Evolutionary conservation across 2,797 vertebrate genomes (phyloP).

Genomic region (Thamnophis elegans): DNA sequence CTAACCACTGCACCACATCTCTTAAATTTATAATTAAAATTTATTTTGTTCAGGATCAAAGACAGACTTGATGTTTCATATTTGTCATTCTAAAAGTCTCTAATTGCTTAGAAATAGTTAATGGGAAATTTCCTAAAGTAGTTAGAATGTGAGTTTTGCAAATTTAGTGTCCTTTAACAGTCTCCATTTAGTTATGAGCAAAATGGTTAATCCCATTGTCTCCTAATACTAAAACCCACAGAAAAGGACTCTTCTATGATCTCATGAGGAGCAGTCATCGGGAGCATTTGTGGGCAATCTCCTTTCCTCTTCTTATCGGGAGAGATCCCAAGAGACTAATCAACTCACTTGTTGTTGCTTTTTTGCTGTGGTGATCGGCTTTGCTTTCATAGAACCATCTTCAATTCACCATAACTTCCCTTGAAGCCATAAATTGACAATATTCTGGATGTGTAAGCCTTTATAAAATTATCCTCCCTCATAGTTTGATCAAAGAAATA

Average conservation of each 20-base stretch:
- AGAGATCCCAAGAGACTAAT: neutral
- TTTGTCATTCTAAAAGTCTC: neutral
- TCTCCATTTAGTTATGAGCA: neutral
- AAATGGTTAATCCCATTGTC: neutral
- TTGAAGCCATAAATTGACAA: neutral
- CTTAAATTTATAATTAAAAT: neutral
- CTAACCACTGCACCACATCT: neutral
- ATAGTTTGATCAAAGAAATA: neutral
- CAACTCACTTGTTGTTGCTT: neutral
- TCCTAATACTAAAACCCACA: neutral
- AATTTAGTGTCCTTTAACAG: neutral
- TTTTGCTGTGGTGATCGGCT: neutral
- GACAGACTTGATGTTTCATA: neutral
- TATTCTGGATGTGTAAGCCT: neutral
- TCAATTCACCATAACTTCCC: neutral
- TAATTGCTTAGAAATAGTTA: neutral
- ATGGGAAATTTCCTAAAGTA: neutral
- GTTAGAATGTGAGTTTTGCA: neutral
- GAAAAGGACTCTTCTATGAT: neutral
- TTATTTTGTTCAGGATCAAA: neutral
- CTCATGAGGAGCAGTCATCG: neutral
- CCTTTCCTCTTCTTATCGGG: neutral
- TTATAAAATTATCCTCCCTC: neutral
- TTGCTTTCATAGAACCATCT: neutral
- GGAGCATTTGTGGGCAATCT: neutral